phyloP scores from a whole-genome alignment of 2,113 vertebrate genomes.

The Naja naja region DNA sequence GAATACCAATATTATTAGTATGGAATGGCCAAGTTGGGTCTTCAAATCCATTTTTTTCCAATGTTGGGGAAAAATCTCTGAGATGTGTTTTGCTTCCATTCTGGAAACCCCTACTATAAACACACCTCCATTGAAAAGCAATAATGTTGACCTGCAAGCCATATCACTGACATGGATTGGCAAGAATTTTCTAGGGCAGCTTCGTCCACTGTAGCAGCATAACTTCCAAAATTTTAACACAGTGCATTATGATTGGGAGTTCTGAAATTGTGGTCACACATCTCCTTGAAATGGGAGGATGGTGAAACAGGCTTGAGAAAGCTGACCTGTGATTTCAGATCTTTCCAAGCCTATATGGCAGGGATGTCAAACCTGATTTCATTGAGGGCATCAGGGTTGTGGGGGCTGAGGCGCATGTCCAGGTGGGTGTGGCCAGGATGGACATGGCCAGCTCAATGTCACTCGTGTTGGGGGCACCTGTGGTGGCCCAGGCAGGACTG shows the following conservation, averaged over 20 bases:
- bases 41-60: background rate
- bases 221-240: background rate
- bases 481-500: too few species aligned
- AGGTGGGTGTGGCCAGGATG: too few species aligned
- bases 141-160: background rate
- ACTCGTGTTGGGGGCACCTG: too few species aligned
- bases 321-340: background rate
- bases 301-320: background rate
- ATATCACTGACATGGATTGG: background rate
- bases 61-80: background rate
- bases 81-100: background rate
- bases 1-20: background rate
- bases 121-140: background rate
- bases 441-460: too few species aligned
- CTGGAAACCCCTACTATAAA: background rate
- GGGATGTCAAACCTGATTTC: too few species aligned
- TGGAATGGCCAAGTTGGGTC: background rate
- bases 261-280: background rate
- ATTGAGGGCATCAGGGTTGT: too few species aligned
- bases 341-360: background rate
- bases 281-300: background rate
- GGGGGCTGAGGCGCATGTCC: too few species aligned
- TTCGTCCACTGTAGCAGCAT: background rate
- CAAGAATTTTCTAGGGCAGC: background rate
- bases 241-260: background rate